Conservation (phyloP, 2,113 vertebrate species). For the Seriola quinqueradiata region DNA sequence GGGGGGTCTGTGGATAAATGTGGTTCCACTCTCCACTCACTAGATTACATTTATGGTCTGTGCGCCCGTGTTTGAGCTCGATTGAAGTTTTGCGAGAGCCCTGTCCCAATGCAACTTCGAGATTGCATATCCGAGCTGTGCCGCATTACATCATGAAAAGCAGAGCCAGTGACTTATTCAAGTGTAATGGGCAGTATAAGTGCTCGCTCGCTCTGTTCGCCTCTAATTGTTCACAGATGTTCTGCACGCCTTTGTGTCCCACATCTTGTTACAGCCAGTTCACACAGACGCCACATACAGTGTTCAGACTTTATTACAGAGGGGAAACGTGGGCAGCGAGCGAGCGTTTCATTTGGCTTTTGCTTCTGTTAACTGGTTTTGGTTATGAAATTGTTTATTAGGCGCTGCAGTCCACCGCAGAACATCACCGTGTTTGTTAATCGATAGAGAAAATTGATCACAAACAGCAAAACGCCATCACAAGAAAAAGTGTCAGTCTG, state of each 20-base stretch:
- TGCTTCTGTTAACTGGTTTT: constrained; percentile 44
- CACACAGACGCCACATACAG: constrained; percentile 52
- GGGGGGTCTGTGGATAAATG: constrained; percentile 44
- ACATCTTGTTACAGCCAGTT: constrained; percentile 59
- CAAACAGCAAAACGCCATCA: too few relatives aligned
- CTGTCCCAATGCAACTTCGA: constrained; percentile 57
- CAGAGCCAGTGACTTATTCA: constrained; percentile 75
- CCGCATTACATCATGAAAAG: constrained; percentile 76
- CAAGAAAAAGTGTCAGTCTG: too few relatives aligned
- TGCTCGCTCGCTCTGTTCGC: constrained; percentile 63
- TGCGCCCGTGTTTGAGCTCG: constrained; percentile 22
- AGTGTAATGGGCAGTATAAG: constrained; percentile 82
- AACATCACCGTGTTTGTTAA: background rate
- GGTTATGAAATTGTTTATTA: constrained; percentile 49
- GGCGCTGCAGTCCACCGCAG: background rate
- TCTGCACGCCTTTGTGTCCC: constrained; percentile 76
- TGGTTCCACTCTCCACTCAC: constrained; percentile 50
- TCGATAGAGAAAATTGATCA: too few relatives aligned
- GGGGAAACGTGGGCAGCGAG: constrained; percentile 60
- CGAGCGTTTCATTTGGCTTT: constrained; percentile 63
- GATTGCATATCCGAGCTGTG: constrained; percentile 60
- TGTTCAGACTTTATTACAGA: constrained; percentile 51
- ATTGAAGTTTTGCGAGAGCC: constrained; percentile 64
- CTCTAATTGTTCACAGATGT: constrained; percentile 83
- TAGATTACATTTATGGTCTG: constrained; percentile 20